Evolutionary conservation across 2,113 vertebrate genomes (phyloP), one percentile per base, ranked within the genome.

Genomic region (Typhlomys cinereus): DNA sequence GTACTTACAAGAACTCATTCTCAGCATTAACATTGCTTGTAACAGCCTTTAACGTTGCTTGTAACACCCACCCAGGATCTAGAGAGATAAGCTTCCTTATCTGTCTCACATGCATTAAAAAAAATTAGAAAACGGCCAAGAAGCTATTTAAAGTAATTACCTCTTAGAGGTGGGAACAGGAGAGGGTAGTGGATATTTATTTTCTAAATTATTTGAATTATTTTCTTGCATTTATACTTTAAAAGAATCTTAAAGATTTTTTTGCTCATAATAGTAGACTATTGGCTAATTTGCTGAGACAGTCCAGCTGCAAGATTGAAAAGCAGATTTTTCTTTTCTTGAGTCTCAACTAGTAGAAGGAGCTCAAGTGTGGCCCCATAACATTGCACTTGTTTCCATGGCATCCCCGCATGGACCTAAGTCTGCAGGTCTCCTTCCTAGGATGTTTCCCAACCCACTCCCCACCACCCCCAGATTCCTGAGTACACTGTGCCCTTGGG

Each of bases 281-380:
- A 57, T 23, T 54, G 7, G 52, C 75, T 92, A 83, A 92, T 84
- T 62, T 50, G 48, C 62, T 69, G 79, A 95, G 79, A 82, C 54
- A 85, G 64, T 67, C 27, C 61, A 84, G 52, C 14, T 83, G 41
- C 23, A 87, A 13, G 15, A 61, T 41, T 81, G 34, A 44, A 41
- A 71, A 44, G 20, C 52, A 13, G 12, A 6, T 10, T 14, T 39
- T 10, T 1, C 23, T 57, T 67, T 71, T 62, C 62, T 85, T 5
- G 11, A 46, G 44, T 90, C 66, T 89, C 36, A 87, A 29, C 61
- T 54, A 75, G 39, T 69, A 64, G 74, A 93, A 89, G 54, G 48
- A 82, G 48, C 73, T 57, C 86, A 48, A 52, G 10, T 71, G 85
- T n/a, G 61, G 31, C 59, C 41, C 39, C 13, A 29, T 70, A 44